These are phyloP conservation scores for Rhagologus leucostigma DNA, from an alignment of 2,113 vertebrate genomes.

Conservation along the genomic window DNA sequence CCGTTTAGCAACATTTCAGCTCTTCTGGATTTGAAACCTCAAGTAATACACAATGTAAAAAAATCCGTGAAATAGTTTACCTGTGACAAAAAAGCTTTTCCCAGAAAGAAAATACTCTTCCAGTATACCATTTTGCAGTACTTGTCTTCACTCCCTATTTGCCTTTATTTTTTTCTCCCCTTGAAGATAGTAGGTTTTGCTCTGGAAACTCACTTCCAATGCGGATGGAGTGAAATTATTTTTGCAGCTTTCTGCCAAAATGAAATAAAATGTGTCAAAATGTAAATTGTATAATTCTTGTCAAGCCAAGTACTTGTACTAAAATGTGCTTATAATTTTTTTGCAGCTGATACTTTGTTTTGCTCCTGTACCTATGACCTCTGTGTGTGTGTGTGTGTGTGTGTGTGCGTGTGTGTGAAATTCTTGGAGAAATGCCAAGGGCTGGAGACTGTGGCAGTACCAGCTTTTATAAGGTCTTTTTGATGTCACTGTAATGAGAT, in stretches of 20 bases:
- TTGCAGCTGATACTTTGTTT: neutral
- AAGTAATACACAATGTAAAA: neutral
- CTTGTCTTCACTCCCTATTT: neutral
- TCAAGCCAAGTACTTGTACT: neutral
- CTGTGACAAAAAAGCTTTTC: neutral
- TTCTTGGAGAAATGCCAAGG: neutral
- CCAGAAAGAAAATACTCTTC: neutral
- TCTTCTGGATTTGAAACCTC: neutral
- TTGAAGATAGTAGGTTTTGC: neutral
- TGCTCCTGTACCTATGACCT: neutral
- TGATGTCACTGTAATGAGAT: neutral
- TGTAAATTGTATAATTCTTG: neutral
- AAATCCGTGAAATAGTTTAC: neutral
- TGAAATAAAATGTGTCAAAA: neutral
- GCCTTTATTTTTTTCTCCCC: rapidly evolving
- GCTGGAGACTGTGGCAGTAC: neutral
- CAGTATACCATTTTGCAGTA: neutral
- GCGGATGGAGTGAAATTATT: neutral
- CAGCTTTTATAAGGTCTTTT: neutral
- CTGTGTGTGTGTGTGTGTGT: neutral
- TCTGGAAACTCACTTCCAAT: neutral
- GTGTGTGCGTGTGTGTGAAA: neutral
- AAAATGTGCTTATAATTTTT: neutral
- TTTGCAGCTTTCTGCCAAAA: neutral
- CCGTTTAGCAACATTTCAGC: neutral